Conservation (phyloP, 2,113 vertebrate genomes). For the Dipodomys stephensi region DNA sequence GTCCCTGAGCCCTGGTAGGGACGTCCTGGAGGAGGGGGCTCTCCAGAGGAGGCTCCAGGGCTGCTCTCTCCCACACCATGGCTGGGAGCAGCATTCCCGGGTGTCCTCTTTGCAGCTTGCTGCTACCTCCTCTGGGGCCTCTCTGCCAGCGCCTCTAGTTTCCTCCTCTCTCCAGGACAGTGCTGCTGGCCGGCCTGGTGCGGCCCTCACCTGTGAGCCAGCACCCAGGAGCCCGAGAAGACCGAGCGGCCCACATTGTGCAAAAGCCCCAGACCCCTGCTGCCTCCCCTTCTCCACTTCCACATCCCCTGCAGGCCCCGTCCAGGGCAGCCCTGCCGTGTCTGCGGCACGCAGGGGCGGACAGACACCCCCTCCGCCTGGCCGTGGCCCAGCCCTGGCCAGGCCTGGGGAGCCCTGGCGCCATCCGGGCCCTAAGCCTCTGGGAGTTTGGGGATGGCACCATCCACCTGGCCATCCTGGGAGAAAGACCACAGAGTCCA, state of each 20-base stretch:
- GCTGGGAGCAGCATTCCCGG: background rate
- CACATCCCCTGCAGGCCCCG: background rate
- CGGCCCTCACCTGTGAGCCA: background rate
- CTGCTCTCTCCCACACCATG: background rate
- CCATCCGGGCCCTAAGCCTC: background rate
- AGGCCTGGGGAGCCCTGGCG: background rate
- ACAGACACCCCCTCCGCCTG: background rate
- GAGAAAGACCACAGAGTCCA: background rate
- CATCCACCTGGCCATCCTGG: background rate
- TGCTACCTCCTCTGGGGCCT: too few species aligned
- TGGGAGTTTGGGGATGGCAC: background rate
- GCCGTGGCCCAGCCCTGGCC: background rate
- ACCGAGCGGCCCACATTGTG: background rate
- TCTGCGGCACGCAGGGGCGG: background rate
- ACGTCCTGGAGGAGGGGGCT: background rate
- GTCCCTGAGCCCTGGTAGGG: background rate
- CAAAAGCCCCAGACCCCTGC: background rate
- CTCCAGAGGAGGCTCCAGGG: background rate
- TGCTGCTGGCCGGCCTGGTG: background rate
- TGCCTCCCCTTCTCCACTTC: background rate
- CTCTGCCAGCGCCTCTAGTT: too few species aligned
- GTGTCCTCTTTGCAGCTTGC: background rate
- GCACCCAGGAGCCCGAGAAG: background rate
- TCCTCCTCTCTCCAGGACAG: background rate
- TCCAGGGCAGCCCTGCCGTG: background rate